Evolutionary conservation across 2,797 vertebrate genomes (phyloP).

Genomic region (Loris lydekkerianus): DNA sequence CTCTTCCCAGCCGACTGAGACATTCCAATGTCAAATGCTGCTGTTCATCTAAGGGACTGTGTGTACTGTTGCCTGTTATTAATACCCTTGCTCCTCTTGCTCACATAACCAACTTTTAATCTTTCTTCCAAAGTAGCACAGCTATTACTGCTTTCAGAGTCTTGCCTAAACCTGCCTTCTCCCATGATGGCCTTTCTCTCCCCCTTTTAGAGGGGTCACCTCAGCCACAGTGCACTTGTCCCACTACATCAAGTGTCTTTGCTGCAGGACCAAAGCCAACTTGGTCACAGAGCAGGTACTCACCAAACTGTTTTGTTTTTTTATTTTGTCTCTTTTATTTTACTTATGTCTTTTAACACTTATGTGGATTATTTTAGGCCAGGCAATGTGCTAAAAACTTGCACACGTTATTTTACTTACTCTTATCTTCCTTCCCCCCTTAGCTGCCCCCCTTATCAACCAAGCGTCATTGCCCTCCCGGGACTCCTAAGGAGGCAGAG

Average conservation of each 20-base stretch:
- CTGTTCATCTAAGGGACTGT: neutral
- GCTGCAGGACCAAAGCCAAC: neutral
- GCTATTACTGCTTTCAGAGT: neutral
- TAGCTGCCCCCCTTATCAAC: neutral
- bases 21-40: neutral
- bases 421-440: neutral
- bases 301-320: neutral
- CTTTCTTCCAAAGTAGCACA: slow-evolving; percentile 22
- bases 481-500: neutral
- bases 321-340: neutral
- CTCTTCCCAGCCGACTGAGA: neutral
- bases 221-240: neutral
- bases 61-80: neutral
- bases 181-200: neutral
- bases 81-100: neutral
- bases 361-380: neutral
- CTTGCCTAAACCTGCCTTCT: neutral
- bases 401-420: neutral
- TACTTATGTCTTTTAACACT: neutral
- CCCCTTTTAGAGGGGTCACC: neutral
- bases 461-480: neutral
- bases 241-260: neutral
- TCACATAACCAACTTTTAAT: neutral
- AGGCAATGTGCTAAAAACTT: neutral
- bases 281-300: neutral